Percentiles rank a stretch among this genome's conserved stretches.
Conservation (phyloP, 1,140 invertebrate genomes). For the Batillaria attramentaria region DNA sequence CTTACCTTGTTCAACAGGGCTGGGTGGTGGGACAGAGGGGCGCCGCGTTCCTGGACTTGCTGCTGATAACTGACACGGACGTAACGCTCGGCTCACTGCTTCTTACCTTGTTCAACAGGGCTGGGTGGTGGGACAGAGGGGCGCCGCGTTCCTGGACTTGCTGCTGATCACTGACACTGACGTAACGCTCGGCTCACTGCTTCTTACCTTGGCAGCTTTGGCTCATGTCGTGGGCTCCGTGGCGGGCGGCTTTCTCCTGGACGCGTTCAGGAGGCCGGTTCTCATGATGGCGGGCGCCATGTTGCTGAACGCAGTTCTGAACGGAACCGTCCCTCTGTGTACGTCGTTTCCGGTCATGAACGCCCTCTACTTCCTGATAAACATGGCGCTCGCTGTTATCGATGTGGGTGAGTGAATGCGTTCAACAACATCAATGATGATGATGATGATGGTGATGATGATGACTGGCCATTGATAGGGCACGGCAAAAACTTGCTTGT, state of each 20-base stretch:
- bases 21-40: too few relatives aligned
- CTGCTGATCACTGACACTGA: conserved; percentile 33
- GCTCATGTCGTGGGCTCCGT: conserved; percentile 33
- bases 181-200: conserved; percentile 28
- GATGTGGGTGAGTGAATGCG: conserved; percentile 27
- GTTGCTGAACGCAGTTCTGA: neutral
- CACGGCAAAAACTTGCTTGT: too few relatives aligned
- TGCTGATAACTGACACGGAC: too few relatives aligned
- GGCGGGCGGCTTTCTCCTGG: conserved; percentile 25
- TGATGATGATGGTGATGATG: too few relatives aligned
- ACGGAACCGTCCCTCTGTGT: neutral
- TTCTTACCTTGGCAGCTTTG: conserved; percentile 31
- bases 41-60: too few relatives aligned
- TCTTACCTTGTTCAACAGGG: too few relatives aligned
- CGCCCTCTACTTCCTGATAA: neutral
- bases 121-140: conserved; percentile 36
- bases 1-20: too few relatives aligned
- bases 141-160: conserved; percentile 36
- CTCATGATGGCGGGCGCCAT: conserved; percentile 19
- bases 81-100: too few relatives aligned
- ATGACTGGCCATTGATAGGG: too few relatives aligned
- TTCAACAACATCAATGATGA: too few relatives aligned
- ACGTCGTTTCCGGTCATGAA: neutral
- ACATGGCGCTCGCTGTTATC: conserved; percentile 1
- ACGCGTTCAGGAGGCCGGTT: conserved; percentile 9